phyloP scores from a whole-genome alignment of 1,140 invertebrate genomes.

The Agraylea sexmaculata region DNA sequence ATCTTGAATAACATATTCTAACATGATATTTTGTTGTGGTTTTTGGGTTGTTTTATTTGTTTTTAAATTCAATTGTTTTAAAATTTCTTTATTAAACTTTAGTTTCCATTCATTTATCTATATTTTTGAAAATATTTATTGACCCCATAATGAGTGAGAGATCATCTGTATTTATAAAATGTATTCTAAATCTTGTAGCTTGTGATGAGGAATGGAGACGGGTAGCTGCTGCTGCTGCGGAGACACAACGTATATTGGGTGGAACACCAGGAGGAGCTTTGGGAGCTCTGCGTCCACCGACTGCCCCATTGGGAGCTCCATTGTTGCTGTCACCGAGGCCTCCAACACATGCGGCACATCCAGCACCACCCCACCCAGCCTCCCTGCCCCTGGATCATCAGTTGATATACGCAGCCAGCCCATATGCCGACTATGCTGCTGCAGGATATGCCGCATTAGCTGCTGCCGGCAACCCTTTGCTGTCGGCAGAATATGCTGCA shows the following conservation, averaged over 20 bases:
- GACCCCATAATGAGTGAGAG: not conserved
- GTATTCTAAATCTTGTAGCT: conserved; percentile 9
- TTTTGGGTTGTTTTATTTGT: too few species aligned
- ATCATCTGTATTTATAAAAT: not conserved
- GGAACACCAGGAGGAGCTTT: conserved; percentile 46
- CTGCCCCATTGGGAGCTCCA: conserved; percentile 65
- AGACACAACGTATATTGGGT: conserved; percentile 60
- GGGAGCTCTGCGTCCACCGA: conserved; percentile 52
- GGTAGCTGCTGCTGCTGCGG: conserved; percentile 56
- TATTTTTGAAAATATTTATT: not conserved
- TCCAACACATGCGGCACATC: conserved; percentile 44
- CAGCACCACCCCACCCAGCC: conserved; percentile 44
- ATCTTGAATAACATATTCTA: too few species aligned
- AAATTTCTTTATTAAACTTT: too few species aligned
- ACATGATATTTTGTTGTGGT: too few species aligned
- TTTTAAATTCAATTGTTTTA: too few species aligned
- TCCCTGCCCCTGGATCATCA: conserved; percentile 55
- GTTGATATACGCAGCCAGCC: conserved; percentile 54
- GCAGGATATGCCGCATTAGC: conserved; percentile 73
- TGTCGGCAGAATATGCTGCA: conserved; percentile 64
- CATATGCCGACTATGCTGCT: conserved; percentile 69
- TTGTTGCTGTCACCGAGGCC: conserved; percentile 53
- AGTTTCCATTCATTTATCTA: too few species aligned
- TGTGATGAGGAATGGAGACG: conserved; percentile 65
- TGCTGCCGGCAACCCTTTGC: conserved; percentile 61